Conservation (phyloP, 1,140 invertebrate genomes). For the Caerostris darwini region DNA sequence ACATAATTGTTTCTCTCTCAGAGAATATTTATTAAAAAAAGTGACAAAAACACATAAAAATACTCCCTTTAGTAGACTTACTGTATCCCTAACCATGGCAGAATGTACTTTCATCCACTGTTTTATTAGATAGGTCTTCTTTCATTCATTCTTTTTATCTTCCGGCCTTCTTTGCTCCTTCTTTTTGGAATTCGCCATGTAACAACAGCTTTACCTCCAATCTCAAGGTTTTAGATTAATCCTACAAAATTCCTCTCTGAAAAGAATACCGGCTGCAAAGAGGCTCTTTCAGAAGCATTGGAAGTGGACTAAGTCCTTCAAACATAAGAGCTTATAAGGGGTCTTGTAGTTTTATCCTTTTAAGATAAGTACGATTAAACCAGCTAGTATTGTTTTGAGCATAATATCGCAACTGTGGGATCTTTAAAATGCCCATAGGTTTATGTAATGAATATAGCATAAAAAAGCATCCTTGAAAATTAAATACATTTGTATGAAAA, state of each 20-base stretch:
- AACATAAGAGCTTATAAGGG: conserved; percentile 62
- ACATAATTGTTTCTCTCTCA: too few relatives aligned
- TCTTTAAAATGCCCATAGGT: too few relatives aligned
- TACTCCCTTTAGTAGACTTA: neutral
- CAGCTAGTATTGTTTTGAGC: neutral
- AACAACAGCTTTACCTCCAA: conserved; percentile 59
- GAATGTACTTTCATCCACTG: neutral
- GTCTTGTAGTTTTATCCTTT: conserved; percentile 5
- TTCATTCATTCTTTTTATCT: neutral
- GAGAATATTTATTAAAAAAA: too few relatives aligned
- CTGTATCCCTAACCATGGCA: neutral
- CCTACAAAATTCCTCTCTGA: conserved; percentile 68
- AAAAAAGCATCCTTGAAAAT: too few relatives aligned
- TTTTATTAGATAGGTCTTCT: neutral
- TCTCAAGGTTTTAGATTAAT: conserved; percentile 57
- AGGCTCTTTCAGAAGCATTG: neutral
- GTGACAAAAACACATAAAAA: too few relatives aligned
- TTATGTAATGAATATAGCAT: too few relatives aligned
- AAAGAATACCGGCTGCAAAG: conserved; percentile 55
- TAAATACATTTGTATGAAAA: too few relatives aligned
- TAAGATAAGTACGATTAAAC: conserved; percentile 70
- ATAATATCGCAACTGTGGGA: too few relatives aligned
- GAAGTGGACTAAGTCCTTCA: conserved; percentile 57
- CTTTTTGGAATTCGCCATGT: conserved; percentile 47
- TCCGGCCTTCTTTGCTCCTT: neutral